Conservation (phyloP, 1,140 invertebrate genomes). For the Drosophila mojavensis region DNA sequence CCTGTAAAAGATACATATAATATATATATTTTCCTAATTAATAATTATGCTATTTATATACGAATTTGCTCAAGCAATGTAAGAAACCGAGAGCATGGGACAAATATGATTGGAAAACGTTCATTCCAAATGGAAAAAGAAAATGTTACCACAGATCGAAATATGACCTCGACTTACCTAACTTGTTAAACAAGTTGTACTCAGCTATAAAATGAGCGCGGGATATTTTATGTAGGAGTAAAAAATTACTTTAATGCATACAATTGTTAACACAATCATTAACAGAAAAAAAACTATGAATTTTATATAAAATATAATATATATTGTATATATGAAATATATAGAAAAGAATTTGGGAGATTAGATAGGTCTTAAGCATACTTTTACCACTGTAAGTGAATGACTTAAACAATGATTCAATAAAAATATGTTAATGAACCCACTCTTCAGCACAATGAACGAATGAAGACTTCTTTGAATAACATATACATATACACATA, state of each 20-base stretch:
- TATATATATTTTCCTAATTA: no score
- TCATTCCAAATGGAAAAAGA: slow-evolving; percentile 1
- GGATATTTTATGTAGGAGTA: slow-evolving; percentile 51
- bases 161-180: slow-evolving; percentile 50
- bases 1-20: slow-evolving; percentile 4
- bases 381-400: slow-evolving; percentile 1
- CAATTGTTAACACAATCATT: not conserved
- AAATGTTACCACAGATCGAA: slow-evolving; percentile 16
- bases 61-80: not conserved
- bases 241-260: slow-evolving; percentile 12
- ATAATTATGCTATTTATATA: no score
- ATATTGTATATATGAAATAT: no score
- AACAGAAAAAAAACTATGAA: no score
- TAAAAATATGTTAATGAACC: slow-evolving; percentile 30
- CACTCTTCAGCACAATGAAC: not conserved
- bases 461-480: slow-evolving; percentile 13
- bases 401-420: slow-evolving; percentile 8
- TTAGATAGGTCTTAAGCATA: no score
- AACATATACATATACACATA: slow-evolving; percentile 10
- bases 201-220: slow-evolving; percentile 32
- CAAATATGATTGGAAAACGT: no score
- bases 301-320: no score
- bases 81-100: not conserved
- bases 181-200: slow-evolving; percentile 67
- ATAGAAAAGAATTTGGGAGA: not conserved